phyloP scores from a whole-genome alignment of 1,140 invertebrate genomes.

The Meloidogyne exigua region DNA sequence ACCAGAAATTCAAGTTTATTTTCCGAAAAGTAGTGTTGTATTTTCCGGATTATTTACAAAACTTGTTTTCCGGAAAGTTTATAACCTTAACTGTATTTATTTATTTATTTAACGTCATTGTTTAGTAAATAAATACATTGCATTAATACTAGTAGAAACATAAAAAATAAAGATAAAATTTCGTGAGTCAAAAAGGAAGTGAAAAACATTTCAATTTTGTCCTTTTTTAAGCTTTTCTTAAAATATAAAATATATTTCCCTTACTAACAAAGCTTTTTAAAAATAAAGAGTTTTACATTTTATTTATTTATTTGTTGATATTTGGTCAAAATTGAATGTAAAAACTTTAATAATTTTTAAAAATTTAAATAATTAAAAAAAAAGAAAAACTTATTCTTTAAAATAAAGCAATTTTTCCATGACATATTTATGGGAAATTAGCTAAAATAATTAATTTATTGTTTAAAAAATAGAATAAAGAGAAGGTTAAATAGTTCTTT shows the following conservation, averaged over 20 bases:
- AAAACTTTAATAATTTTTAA: no score
- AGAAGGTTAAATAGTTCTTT: no score
- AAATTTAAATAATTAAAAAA: no score
- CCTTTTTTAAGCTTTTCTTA: background rate
- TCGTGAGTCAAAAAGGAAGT: conserved; percentile 2
- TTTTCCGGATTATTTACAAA: no score
- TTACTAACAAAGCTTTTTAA: background rate
- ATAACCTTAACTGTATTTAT: background rate
- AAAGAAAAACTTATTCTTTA: no score
- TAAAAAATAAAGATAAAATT: background rate
- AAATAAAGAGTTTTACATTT: background rate
- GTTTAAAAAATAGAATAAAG: no score
- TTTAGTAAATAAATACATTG: background rate
- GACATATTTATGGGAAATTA: no score
- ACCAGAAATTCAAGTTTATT: no score
- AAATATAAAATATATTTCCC: background rate
- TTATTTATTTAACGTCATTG: background rate
- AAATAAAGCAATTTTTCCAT: no score
- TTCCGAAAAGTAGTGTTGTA: no score
- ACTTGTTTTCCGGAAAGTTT: no score
- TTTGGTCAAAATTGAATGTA: background rate
- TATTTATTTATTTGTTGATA: background rate
- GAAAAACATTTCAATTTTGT: background rate
- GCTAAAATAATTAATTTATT: no score
- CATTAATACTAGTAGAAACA: background rate